A percentile compares a stretch with the other conserved stretches of the same genome.
Evolutionary conservation across 2,888 invertebrate genomes (phyloP).

Genomic region (Campopleginae sp.): DNA sequence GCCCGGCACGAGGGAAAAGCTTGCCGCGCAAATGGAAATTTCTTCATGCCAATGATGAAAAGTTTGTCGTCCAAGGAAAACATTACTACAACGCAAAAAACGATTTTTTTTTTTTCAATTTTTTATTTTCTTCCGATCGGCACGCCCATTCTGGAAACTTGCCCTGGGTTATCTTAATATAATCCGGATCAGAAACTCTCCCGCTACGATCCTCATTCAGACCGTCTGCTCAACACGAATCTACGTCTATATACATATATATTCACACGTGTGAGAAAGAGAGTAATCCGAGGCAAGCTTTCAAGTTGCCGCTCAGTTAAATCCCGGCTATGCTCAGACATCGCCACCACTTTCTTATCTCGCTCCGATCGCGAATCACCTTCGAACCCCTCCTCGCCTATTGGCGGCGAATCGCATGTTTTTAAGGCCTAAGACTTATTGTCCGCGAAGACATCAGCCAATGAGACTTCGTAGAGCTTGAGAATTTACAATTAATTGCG

Average conservation of each 20-base stretch:
- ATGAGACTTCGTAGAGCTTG: constrained; percentile 5
- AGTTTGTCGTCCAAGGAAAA: not conserved
- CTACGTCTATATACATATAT: constrained; percentile 35
- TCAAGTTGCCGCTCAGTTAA: constrained; percentile 79
- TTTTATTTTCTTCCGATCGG: constrained; percentile 42
- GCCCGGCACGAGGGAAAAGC: not conserved
- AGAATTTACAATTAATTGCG: constrained; percentile 20
- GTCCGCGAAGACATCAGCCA: constrained; percentile 62
- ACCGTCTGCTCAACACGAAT: constrained; percentile 50
- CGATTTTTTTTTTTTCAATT: constrained; percentile 4
- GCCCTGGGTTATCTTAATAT: constrained; percentile 80
- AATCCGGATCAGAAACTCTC: constrained; percentile 81
- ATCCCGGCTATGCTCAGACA: constrained; percentile 73
- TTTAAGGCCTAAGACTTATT: constrained; percentile 67
- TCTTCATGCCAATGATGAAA: not conserved
- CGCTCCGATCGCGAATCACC: constrained; percentile 76
- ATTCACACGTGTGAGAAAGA: constrained; percentile 63
- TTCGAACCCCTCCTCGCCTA: constrained; percentile 77
- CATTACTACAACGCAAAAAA: constrained; percentile 65
- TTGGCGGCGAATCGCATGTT: constrained; percentile 79
- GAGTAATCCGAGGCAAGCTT: constrained; percentile 70
- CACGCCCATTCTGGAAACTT: constrained; percentile 59
- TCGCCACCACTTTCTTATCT: constrained; percentile 73
- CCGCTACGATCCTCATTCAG: constrained; percentile 68
- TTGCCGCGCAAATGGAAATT: not conserved